Evolutionary conservation across 2,888 invertebrate genomes (phyloP).

Genomic region (Diachrysia chrysitis): DNA sequence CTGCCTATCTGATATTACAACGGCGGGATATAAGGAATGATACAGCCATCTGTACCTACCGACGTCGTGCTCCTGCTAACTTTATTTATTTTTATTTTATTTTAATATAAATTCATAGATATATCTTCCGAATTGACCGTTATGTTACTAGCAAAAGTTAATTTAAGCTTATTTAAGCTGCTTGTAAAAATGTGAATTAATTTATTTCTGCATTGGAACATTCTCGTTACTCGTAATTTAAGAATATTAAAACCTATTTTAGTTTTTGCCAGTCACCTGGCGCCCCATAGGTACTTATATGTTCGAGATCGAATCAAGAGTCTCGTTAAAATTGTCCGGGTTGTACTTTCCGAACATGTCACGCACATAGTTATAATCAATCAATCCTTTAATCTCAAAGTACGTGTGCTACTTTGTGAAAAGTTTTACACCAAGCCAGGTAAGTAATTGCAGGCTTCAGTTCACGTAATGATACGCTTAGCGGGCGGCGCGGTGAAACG

Average conservation of each 20-base stretch:
- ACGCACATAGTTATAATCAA: conserved; percentile 72
- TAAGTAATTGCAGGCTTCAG: conserved; percentile 79
- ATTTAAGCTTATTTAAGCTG: conserved; percentile 36
- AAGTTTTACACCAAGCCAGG: conserved; percentile 71
- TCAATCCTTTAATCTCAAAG: conserved; percentile 65
- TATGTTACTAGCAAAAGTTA: conserved; percentile 36
- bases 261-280: conserved; percentile 49
- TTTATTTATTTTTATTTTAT: conserved; percentile 46
- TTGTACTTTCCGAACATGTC: conserved; percentile 60
- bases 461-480: conserved; percentile 82
- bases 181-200: conserved; percentile 35
- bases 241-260: conserved; percentile 39
- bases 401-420: conserved; percentile 70
- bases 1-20: conserved; percentile 71
- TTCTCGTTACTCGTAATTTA: conserved; percentile 27
- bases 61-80: conserved; percentile 31
- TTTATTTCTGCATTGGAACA: conserved; percentile 25
- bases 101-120: conserved; percentile 49
- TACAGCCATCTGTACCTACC: conserved; percentile 42
- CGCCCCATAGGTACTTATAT: conserved; percentile 23
- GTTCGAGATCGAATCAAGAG: conserved; percentile 49
- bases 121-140: conserved; percentile 46
- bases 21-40: conserved; percentile 59
- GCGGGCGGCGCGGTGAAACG: conserved; percentile 71
- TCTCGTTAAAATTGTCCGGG: conserved; percentile 60